Evolutionary conservation across 2,113 vertebrate species (phyloP), one percentile per base, ranked within the genome.

Genomic region (Cheirogaleus medius): DNA sequence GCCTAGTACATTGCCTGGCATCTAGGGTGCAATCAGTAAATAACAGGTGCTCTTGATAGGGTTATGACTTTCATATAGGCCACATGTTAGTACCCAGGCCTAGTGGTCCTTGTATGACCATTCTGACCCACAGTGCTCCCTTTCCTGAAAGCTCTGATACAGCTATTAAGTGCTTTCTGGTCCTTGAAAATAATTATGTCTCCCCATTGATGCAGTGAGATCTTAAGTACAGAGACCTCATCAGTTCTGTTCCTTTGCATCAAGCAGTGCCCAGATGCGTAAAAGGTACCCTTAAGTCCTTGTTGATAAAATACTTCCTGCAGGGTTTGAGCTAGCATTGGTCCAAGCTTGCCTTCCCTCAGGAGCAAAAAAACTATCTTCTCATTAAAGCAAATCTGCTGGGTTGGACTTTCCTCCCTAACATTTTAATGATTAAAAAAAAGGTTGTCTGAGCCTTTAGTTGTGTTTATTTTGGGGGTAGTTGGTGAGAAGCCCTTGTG

Each of bases 371-470:
- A 42, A 92, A 80, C 80, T 84, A 20, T 76, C 76, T 73, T 95
- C 78, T 95, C 60, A 76, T 66, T 87, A 77, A 90, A 95, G 92
- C 76, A 92, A 87, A 90, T 80, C 54, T 81, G 27, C 34, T 92
- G 47, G 8, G 25, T 73, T 98, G 98, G 94, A 96, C 87, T 97
- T 98, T 97, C 76, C 83, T 96, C 95, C 88, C 74, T 85, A 95
- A 74, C 91, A 93, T 97, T 97, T 98, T 97, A 97, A 97, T 97
- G 96, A 97, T 98, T 98, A 76, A 92, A 96, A 83, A 83, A 82
- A 73, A 52, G 56, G 76, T 87, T 94, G 44, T 74, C 69, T 69
- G 56, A 96, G 64, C 60, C 73, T 96, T 97, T 92, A 73, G 87
- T 96, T 96, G 34, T 98, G 80, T 98, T 98, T 94, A 92, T 94